Conservation (phyloP, 2,113 vertebrate genomes). For the Sceloporus tristichus region DNA sequence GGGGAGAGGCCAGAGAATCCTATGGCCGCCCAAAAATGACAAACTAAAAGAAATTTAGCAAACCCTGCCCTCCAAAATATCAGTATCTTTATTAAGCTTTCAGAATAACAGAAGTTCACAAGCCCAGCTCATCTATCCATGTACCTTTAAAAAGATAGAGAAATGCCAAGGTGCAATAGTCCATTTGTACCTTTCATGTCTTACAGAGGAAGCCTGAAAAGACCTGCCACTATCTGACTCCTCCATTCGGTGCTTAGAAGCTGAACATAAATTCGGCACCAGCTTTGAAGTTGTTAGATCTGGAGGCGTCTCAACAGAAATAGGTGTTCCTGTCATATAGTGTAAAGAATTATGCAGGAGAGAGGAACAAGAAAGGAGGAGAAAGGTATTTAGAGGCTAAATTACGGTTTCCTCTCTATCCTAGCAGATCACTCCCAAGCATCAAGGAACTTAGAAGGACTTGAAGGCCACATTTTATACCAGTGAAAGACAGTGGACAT, state of each 20-base stretch:
- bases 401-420: neutral
- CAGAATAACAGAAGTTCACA: constrained; percentile 57
- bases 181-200: constrained; percentile 70
- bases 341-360: neutral
- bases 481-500: neutral
- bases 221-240: constrained; percentile 50
- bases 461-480: neutral
- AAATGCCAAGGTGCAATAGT: constrained; percentile 57
- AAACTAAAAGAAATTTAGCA: constrained; percentile 43
- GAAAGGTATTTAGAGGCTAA: constrained; percentile 8
- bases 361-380: neutral
- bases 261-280: constrained; percentile 65
- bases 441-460: neutral
- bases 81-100: constrained; percentile 50
- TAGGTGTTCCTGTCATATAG: constrained; percentile 43
- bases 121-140: constrained; percentile 55
- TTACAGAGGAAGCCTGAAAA: constrained; percentile 61
- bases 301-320: constrained; percentile 54
- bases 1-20: neutral
- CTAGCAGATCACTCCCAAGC: neutral
- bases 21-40: neutral
- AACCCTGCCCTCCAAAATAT: neutral
- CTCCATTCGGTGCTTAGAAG: constrained; percentile 61
- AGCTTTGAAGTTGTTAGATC: constrained; percentile 62
- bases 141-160: constrained; percentile 57